A percentile compares a stretch with the other conserved stretches of the same genome.
Conservation (phyloP, 2,113 vertebrate species). For the Phalacrocorax aristotelis region DNA sequence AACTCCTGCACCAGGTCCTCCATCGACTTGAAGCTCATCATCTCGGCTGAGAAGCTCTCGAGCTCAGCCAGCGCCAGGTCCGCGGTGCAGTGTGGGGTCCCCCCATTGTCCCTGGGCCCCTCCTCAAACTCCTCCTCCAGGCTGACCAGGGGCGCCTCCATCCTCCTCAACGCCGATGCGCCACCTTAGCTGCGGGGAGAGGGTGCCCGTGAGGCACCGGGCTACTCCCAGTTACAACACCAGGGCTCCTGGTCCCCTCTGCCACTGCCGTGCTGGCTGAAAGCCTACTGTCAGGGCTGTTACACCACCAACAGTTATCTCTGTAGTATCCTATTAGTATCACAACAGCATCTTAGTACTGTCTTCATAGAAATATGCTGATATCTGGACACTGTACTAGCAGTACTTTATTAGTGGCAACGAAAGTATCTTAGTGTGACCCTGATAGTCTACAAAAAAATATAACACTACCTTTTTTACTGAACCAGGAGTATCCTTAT, state of each 20-base stretch:
- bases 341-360: background rate
- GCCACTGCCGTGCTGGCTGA: rapidly evolving
- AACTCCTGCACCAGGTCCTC: slow-evolving; percentile 68
- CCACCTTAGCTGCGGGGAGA: background rate
- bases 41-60: slow-evolving; percentile 57
- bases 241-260: rapidly evolving
- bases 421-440: background rate
- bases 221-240: background rate
- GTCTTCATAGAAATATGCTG: background rate
- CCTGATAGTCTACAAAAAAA: background rate
- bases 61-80: slow-evolving; percentile 37
- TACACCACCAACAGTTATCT: background rate
- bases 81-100: rapidly evolving
- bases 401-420: background rate
- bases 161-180: background rate
- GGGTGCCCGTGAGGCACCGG: background rate
- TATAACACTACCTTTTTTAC: background rate
- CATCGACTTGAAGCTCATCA: slow-evolving; percentile 69
- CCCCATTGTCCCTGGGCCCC: background rate
- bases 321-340: background rate
- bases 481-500: background rate
- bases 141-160: slow-evolving; percentile 61
- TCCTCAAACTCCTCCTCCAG: slow-evolving; percentile 66
- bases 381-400: background rate
- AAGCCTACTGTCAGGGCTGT: background rate